Conservation (phyloP, 2,888 invertebrate species). For the Carabus problematicus region DNA sequence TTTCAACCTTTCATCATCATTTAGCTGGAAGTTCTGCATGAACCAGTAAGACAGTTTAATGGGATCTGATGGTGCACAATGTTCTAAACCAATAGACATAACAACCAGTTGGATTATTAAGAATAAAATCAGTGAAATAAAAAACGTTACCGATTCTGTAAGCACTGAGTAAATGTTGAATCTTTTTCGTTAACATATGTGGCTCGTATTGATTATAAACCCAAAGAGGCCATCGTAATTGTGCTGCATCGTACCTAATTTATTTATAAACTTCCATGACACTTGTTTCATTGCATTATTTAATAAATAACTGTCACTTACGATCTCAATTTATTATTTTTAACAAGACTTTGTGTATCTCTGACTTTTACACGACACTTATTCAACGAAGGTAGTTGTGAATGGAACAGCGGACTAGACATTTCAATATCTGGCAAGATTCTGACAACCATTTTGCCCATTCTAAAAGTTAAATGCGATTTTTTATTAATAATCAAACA, state of each 20-base stretch:
- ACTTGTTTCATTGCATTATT: slow-evolving; percentile 43
- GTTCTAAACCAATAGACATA: slow-evolving; percentile 47
- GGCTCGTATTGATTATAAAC: slow-evolving; percentile 71
- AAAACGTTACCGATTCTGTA: slow-evolving; percentile 30
- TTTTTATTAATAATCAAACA: slow-evolving; percentile 66
- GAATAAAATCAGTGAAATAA: not conserved
- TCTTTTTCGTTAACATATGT: slow-evolving; percentile 58
- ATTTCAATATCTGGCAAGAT: slow-evolving; percentile 73
- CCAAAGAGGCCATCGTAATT: slow-evolving; percentile 72
- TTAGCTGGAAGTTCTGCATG: slow-evolving; percentile 76
- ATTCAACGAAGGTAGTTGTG: slow-evolving; percentile 60
- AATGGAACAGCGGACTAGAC: slow-evolving; percentile 62
- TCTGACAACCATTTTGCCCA: slow-evolving; percentile 67
- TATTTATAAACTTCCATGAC: not conserved
- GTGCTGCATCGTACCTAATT: slow-evolving; percentile 56
- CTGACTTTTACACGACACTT: slow-evolving; percentile 56
- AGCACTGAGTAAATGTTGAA: slow-evolving; percentile 50
- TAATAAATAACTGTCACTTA: slow-evolving; percentile 52
- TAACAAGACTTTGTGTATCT: slow-evolving; percentile 50
- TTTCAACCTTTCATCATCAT: slow-evolving; percentile 67
- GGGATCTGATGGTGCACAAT: slow-evolving; percentile 71
- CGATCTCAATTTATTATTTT: slow-evolving; percentile 55
- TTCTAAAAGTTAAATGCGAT: slow-evolving; percentile 54
- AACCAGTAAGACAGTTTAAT: slow-evolving; percentile 81
- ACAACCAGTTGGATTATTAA: not conserved